Conservation (phyloP, 2,888 invertebrate species). For the Unio delphinus region DNA sequence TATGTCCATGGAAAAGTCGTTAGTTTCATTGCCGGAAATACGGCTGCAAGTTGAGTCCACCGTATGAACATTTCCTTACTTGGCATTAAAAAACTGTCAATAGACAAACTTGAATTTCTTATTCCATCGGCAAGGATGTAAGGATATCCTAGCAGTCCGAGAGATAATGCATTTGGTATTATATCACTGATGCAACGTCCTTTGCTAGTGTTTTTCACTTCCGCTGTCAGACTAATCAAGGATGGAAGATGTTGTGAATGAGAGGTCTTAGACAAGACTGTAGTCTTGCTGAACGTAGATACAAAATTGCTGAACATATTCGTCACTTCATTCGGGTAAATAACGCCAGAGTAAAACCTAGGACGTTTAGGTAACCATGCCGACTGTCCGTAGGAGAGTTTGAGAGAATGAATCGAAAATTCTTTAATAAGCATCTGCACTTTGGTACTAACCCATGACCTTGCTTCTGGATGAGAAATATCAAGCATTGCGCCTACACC, state of each 20-base stretch:
- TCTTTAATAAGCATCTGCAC: slow-evolving; percentile 78
- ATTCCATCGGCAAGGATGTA: slow-evolving; percentile 94
- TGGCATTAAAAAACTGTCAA: slow-evolving; percentile 28
- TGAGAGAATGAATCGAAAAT: slow-evolving; percentile 87
- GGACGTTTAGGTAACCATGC: slow-evolving; percentile 62
- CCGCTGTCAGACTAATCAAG: slow-evolving; percentile 83
- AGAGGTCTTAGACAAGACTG: slow-evolving; percentile 47
- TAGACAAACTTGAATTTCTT: slow-evolving; percentile 63
- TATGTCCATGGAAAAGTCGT: slow-evolving; percentile 90
- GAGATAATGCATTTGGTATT: slow-evolving; percentile 81
- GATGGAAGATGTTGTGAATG: slow-evolving; percentile 86
- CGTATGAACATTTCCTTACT: slow-evolving; percentile 76
- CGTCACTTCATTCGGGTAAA: slow-evolving; percentile 38
- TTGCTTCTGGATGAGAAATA: slow-evolving; percentile 85
- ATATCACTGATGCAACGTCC: slow-evolving; percentile 82
- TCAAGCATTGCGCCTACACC: slow-evolving; percentile 84
- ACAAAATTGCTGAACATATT: slow-evolving; percentile 42
- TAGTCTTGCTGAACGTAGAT: slow-evolving; percentile 24
- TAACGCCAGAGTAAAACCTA: slow-evolving; percentile 30
- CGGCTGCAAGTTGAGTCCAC: slow-evolving; percentile 89
- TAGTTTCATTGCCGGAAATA: slow-evolving; percentile 91
- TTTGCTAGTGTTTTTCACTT: slow-evolving; percentile 86
- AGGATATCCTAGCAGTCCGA: slow-evolving; percentile 84
- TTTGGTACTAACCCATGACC: slow-evolving; percentile 81
- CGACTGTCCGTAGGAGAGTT: slow-evolving; percentile 82